Evolutionary conservation across 2,113 vertebrate species (phyloP).

Genomic region (Arenaria interpres): DNA sequence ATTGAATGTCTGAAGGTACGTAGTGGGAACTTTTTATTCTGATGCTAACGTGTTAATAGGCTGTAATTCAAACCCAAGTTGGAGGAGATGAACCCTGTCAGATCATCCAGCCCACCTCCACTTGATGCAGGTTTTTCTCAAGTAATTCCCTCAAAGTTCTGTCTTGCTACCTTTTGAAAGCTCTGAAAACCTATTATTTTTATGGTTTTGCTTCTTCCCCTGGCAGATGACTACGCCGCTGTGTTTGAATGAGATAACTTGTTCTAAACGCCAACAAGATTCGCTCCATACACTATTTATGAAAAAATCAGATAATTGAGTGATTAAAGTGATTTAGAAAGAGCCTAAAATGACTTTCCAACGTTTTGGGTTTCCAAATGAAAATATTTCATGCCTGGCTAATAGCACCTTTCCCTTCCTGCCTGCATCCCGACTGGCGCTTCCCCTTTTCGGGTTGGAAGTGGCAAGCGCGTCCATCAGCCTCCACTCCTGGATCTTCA

Average conservation of each 20-base stretch:
- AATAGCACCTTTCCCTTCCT: not conserved
- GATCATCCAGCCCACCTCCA: not conserved
- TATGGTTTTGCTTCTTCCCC: not conserved
- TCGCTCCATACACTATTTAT: accelerated
- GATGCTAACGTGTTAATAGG: accelerated
- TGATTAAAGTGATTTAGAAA: not conserved
- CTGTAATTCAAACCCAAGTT: not conserved
- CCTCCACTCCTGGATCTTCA: not conserved
- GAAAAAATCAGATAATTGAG: not conserved
- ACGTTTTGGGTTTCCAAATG: not conserved
- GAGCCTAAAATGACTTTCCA: not conserved
- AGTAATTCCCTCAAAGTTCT: not conserved
- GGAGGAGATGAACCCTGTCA: not conserved
- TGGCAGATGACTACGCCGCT: not conserved
- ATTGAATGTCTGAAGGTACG: not conserved
- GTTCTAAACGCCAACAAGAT: not conserved
- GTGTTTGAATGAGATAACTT: not conserved
- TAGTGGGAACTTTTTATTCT: not conserved
- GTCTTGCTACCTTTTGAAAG: not conserved
- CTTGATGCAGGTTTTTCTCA: not conserved
- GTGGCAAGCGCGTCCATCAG: not conserved
- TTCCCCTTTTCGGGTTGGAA: not conserved
- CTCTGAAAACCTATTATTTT: not conserved
- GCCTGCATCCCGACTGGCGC: accelerated
- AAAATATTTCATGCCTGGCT: not conserved